Evolutionary conservation across 2,797 vertebrate species (phyloP), one percentile per base, ranked within the genome.

Genomic region (Aselliscus stoliczkanus): DNA sequence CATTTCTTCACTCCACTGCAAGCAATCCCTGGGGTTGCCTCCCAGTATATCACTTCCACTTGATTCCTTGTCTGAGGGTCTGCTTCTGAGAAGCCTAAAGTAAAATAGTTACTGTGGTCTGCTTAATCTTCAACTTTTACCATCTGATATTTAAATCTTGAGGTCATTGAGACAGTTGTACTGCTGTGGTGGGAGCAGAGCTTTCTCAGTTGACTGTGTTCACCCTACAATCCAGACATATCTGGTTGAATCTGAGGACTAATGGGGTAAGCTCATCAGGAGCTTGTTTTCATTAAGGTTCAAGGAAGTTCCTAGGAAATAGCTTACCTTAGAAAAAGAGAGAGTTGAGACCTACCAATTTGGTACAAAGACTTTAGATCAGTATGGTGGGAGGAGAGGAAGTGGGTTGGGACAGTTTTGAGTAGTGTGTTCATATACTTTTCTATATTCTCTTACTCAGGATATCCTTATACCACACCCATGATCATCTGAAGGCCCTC

Each of bases 291-390:
- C 64, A 47, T 64, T 47, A 47, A 67, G 18, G n/a, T 83, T 96
- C 70, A 83, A 76, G 67, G n/a, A 73, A 86, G 42, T 87, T 93
- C 39, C 75, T 90, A 27, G 42, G 37, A 93, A 95, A 90, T 88
- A 89, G 80, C 50, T 87, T 81, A 60, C 10, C 31, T 10, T 81
- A 65, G 47, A 58, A 84, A 44, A 90, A 77, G 65, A 90, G 72
- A 84, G 27, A 83, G 20, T 23, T 79, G 81, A 96, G 52, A 62
- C 17, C 75, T 85, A 80, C 7, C 39, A 88, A 65, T 7, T 25
- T 70, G 7, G 20, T 65, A n/a, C 47, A 42, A 94, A 50, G 44
- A 72, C 54, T 75, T 56, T 20, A 92, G 39, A 50, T 82, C 44
- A 29, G 47, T 37, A 25, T 58, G 25, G 14, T 87, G 20, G 70